A percentile compares a stretch with the other conserved stretches of the same genome.
These are phyloP conservation scores for Amblyopsis rosae DNA, from an alignment of 2,113 vertebrate species.

Conservation along the genomic window DNA sequence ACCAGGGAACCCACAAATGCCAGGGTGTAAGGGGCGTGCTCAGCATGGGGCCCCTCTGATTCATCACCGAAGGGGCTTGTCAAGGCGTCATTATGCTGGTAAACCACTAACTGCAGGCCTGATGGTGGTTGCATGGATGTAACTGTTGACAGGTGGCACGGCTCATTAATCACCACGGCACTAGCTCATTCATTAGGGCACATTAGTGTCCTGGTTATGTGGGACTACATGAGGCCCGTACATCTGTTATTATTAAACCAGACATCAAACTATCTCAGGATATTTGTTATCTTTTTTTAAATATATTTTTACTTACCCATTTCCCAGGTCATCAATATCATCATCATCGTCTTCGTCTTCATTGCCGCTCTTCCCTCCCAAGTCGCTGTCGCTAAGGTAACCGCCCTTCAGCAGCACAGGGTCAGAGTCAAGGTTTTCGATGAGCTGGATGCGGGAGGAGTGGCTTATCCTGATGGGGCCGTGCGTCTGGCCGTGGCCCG, in stretches of 20 bases:
- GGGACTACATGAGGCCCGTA: neutral
- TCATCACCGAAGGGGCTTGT: constrained; percentile 24
- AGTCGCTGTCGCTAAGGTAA: constrained; percentile 87
- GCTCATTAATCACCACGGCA: constrained; percentile 14
- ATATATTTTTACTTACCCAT: constrained; percentile 76
- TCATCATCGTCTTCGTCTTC: constrained; percentile 75
- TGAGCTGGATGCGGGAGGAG: constrained; percentile 86
- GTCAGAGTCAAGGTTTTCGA: constrained; percentile 83
- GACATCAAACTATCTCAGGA: neutral
- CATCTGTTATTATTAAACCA: too few species aligned
- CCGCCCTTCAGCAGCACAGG: constrained; percentile 86
- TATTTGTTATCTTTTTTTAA: neutral
- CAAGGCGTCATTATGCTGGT: constrained; percentile 25
- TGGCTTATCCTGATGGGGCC: constrained; percentile 85
- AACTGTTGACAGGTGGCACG: constrained; percentile 45
- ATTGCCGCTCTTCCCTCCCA: constrained; percentile 83
- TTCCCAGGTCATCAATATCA: constrained; percentile 88
- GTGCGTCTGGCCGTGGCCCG: constrained; percentile 84
- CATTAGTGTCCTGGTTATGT: neutral
- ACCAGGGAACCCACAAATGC: constrained; percentile 38
- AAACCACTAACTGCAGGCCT: constrained; percentile 31
- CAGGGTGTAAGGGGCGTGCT: constrained; percentile 23
- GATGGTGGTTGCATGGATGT: constrained; percentile 19
- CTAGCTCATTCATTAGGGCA: constrained; percentile 9
- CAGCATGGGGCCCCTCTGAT: constrained; percentile 17